Evolutionary conservation across 1,140 invertebrate species (phyloP).

Genomic region (Cherax quadricarinatus): DNA sequence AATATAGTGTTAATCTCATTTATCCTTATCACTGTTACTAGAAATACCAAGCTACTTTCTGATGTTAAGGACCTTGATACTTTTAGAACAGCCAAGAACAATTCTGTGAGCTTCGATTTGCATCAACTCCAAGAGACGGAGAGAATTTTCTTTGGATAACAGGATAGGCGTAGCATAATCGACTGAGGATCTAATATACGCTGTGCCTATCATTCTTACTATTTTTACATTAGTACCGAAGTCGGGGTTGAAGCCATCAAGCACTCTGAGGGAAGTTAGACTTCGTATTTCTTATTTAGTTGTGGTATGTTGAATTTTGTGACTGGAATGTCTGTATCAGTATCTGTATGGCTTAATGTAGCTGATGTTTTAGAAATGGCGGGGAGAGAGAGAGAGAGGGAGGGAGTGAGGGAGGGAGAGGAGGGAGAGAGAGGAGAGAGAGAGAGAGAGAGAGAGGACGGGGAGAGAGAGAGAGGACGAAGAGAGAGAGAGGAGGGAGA

Average conservation of each 20-base stretch:
- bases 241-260: background rate
- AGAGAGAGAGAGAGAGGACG: no score
- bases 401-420: no score
- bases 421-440: no score
- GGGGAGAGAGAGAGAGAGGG: background rate
- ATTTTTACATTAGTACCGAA: background rate
- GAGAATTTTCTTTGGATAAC: no score
- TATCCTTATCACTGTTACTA: no score
- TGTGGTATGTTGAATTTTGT: background rate
- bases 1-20: no score
- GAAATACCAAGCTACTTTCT: no score
- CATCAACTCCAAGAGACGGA: no score
- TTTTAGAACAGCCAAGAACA: no score
- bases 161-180: background rate
- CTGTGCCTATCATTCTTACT: background rate
- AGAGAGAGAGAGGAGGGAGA: no score
- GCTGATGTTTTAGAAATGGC: background rate
- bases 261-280: background rate
- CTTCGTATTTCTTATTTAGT: background rate
- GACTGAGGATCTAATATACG: background rate
- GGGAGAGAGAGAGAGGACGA: background rate
- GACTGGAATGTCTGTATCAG: background rate
- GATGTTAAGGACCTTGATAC: no score
- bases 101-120: no score
- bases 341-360: background rate